phyloP scores from a whole-genome alignment of 2,797 vertebrate genomes.

The Chelon labrosus region DNA sequence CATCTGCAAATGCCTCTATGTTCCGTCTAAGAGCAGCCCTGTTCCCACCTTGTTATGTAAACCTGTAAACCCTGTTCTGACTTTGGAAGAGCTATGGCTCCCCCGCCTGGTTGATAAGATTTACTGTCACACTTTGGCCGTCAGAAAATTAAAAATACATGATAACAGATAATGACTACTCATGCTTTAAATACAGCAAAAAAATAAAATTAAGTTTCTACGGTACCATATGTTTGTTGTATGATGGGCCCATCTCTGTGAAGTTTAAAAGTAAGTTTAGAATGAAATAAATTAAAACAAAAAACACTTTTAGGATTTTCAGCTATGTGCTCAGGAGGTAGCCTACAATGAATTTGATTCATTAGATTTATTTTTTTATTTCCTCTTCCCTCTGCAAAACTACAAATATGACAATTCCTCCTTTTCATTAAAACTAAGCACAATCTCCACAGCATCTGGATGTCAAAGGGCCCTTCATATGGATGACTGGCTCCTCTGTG shows the following conservation, averaged over 20 bases:
- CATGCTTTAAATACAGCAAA: no score
- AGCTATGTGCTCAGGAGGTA: background rate
- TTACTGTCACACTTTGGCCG: background rate
- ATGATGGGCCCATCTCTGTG: background rate
- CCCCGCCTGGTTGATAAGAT: constrained; percentile 46
- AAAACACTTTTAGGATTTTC: background rate
- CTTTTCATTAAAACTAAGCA: no score
- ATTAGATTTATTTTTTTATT: background rate
- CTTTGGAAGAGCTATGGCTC: constrained; percentile 42
- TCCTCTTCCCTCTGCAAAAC: background rate
- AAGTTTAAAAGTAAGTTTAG: background rate
- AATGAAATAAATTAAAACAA: background rate
- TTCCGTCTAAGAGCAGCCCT: constrained; percentile 28
- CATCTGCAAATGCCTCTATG: constrained; percentile 49
- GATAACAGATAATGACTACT: background rate
- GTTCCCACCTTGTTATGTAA: constrained; percentile 58
- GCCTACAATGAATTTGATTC: background rate
- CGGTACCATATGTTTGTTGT: background rate
- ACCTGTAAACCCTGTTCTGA: constrained; percentile 29
- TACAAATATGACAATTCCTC: no score
- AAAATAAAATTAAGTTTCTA: background rate
- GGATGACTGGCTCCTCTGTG: accelerated
- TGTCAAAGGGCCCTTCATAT: background rate
- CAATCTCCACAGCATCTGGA: background rate
- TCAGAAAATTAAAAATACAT: background rate